phyloP scores from a whole-genome alignment of 2,888 invertebrate genomes.

The Lingula anatina region DNA sequence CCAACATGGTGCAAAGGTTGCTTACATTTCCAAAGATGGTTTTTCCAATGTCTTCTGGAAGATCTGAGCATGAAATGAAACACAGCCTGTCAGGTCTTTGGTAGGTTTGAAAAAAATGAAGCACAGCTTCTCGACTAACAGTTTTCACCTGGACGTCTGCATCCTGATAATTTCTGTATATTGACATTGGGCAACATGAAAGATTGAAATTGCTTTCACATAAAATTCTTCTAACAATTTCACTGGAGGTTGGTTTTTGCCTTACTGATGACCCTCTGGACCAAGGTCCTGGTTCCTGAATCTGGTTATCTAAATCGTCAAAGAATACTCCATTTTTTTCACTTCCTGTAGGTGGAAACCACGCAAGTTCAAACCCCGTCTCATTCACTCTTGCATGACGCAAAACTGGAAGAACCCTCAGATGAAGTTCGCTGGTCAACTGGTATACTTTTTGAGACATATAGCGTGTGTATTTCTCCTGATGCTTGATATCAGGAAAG shows the following conservation, averaged over 20 bases:
- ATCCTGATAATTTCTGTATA: constrained; percentile 11
- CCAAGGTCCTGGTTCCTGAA: not conserved
- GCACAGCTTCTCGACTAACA: constrained; percentile 15
- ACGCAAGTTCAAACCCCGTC: constrained; percentile 3
- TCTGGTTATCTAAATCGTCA: not conserved
- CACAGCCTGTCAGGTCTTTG: not conserved
- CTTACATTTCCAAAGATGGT: not conserved
- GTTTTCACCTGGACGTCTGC: constrained; percentile 11
- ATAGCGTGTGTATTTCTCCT: no score
- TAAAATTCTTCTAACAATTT: no score
- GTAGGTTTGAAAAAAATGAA: constrained; percentile 15
- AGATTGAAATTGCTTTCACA: constrained; percentile 12
- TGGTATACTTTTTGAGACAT: not conserved
- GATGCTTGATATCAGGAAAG: constrained; percentile 10
- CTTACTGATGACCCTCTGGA: no score
- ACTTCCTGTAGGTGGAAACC: constrained; percentile 14
- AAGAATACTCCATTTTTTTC: constrained; percentile 15
- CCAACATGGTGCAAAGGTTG: constrained; percentile 6
- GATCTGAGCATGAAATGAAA: not conserved
- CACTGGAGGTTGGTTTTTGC: no score
- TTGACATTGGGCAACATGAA: constrained; percentile 5
- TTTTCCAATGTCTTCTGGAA: constrained; percentile 1
- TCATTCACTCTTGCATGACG: not conserved
- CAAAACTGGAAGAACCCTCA: not conserved
- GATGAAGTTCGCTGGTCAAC: not conserved